Base-by-base conservation (phyloP, 2,888 invertebrate species). In the Nipponacmea schrenckii region DNA sequence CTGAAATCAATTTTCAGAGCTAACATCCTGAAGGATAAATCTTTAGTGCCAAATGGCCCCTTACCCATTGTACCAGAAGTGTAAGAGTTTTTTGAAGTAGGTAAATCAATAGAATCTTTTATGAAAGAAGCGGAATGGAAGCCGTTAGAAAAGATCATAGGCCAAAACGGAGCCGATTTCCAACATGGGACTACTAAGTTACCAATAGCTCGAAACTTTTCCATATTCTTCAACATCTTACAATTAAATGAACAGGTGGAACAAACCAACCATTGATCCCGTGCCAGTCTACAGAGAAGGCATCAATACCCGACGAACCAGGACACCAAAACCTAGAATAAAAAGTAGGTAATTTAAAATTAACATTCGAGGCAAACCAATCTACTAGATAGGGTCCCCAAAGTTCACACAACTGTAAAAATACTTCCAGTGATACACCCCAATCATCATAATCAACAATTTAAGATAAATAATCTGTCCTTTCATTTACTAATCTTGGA, bases 1-100 rank as follows among this genome's bases (percentile, higher is more conserved):
- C n/a, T n/a, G n/a, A n/a, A 69, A 64, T 69, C 69, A 31, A 69
- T 7, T 46, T 64, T 69, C 44, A 69, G 17, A 26, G 69, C 69
- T 26, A 64, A 46, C 63, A 69, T 64, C 26, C 39, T 39, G 63
- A 69, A 69, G 4, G 17, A 5, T 64, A 64, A 46, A 69, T 69
- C 46, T 17, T 46, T 39, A 12, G 20, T 64, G 39, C 64, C 69
- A 69, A 69, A 69, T 24, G 56, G 5, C 62, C 62, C 31, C 2
- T 27, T 26, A 56, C 15, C 17, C n/a, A 62, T n/a, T 20, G n/a
- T 20, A 8, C 20, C n/a, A 1, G 10, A 3, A n/a, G 44, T 46
- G 17, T 69, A 69, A 69, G 20, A 69, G 3, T 45, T n/a, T 8
- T 39, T 69, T 62, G 48, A 4, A 12, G n/a, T 12, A 7, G 69